Evolutionary conservation across 1,140 invertebrate species (phyloP).

Genomic region (Apolygus lucorum): DNA sequence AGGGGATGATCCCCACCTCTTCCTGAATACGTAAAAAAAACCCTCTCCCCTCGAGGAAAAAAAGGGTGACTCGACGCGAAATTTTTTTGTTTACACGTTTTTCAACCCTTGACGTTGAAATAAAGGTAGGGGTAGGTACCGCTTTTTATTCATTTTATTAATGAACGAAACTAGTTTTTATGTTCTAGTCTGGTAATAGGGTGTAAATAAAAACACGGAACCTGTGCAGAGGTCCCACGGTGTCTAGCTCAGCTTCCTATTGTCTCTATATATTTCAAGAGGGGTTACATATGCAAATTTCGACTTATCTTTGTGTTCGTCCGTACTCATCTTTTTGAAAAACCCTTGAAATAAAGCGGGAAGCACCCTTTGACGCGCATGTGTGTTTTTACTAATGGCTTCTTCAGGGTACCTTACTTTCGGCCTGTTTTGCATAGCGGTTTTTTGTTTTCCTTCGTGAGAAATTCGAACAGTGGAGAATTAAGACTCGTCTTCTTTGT

Average conservation of each 20-base stretch:
- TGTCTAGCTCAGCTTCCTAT: not conserved
- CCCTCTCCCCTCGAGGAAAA: too few relatives aligned
- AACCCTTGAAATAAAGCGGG: constrained; percentile 1
- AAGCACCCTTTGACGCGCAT: not conserved
- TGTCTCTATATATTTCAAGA: constrained; percentile 2
- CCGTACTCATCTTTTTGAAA: not conserved
- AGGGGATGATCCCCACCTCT: not conserved
- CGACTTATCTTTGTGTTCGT: not conserved
- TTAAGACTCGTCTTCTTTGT: not conserved
- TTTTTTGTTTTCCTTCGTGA: constrained; percentile 9
- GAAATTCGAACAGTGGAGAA: constrained; percentile 1
- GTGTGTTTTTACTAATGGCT: constrained; percentile 2
- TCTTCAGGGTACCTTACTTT: not conserved
- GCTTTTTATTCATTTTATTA: not conserved
- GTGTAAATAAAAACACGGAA: constrained; percentile 12
- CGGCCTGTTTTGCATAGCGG: constrained; percentile 3
- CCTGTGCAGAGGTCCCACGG: not conserved
- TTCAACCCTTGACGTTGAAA: not conserved
- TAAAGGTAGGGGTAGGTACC: not conserved
- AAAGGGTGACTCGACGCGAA: not conserved
- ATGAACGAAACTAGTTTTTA: constrained; percentile 11
- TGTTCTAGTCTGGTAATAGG: constrained; percentile 4
- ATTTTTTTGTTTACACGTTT: not conserved
- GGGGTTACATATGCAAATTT: constrained; percentile 9
- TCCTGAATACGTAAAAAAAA: not conserved